Percentiles rank a stretch among this genome's conserved stretches.
Evolutionary conservation across 2,797 vertebrate species (phyloP).

Genomic region (Scolopax rusticola): DNA sequence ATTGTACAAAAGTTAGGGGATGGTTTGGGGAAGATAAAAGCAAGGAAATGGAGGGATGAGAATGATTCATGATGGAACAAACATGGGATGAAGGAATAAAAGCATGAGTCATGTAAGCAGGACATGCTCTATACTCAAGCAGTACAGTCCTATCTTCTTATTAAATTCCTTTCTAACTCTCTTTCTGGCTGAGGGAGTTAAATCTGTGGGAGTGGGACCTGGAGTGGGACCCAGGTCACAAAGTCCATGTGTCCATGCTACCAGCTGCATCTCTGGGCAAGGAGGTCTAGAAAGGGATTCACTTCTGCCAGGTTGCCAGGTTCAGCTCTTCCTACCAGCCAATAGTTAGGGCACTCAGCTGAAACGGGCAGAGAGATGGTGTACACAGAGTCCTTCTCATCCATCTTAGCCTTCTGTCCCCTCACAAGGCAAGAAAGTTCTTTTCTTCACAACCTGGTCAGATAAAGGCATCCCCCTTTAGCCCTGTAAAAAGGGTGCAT

Average conservation of each 20-base stretch:
- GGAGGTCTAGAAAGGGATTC: not conserved
- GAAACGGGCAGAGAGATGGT: fast-evolving
- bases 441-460: not conserved
- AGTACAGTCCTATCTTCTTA: not conserved
- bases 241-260: not conserved
- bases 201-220: too few relatives aligned
- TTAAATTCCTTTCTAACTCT: not conserved
- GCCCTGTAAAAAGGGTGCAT: not conserved
- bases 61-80: not conserved
- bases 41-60: not conserved
- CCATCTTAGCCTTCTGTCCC: not conserved
- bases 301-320: not conserved
- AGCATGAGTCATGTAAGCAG: not conserved
- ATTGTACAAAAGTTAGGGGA: too few relatives aligned
- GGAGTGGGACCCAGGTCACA: not conserved
- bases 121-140: not conserved
- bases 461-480: not conserved
- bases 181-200: not conserved
- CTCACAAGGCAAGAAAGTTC: not conserved
- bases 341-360: not conserved
- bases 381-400: not conserved
- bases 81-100: not conserved
- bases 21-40: not conserved
- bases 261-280: not conserved
- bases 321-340: not conserved